phyloP scores from a whole-genome alignment of 1,140 invertebrate genomes.

The Heterodera carotae region DNA sequence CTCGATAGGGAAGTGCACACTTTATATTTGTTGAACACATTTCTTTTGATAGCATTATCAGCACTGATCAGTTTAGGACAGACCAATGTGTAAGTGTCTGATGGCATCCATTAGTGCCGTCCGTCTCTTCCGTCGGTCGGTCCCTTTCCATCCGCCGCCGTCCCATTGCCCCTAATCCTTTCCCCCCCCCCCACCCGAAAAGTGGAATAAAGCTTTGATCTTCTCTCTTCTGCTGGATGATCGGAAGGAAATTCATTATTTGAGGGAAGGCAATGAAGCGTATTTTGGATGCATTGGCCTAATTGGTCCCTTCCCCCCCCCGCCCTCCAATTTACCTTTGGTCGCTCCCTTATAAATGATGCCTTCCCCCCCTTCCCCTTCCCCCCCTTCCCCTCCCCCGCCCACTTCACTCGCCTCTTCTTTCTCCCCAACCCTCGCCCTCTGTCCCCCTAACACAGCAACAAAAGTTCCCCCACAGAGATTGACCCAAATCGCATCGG shows the following conservation, averaged over 20 bases:
- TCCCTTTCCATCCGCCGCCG: neutral
- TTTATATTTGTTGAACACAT: too few species aligned
- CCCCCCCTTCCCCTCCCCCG: too few species aligned
- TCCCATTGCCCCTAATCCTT: neutral
- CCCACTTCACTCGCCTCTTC: too few species aligned
- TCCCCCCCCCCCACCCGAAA: neutral
- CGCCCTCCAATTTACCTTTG: neutral
- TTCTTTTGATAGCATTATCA: neutral
- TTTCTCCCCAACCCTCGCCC: too few species aligned
- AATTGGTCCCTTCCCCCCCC: neutral
- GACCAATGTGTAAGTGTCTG: neutral
- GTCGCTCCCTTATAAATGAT: too few species aligned
- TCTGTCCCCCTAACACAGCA: too few species aligned
- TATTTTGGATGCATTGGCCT: neutral
- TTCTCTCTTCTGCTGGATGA: neutral
- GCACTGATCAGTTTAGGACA: neutral
- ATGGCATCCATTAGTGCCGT: neutral
- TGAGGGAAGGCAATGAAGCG: neutral
- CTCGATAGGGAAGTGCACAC: too few species aligned
- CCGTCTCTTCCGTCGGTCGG: neutral
- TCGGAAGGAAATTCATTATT: neutral
- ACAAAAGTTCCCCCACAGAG: neutral
- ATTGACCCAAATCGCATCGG: constrained; percentile 2
- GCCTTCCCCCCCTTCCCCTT: too few species aligned
- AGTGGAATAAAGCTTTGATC: neutral